Conservation (phyloP, 2,888 invertebrate genomes). For the Ecdyonurus torrentis region DNA sequence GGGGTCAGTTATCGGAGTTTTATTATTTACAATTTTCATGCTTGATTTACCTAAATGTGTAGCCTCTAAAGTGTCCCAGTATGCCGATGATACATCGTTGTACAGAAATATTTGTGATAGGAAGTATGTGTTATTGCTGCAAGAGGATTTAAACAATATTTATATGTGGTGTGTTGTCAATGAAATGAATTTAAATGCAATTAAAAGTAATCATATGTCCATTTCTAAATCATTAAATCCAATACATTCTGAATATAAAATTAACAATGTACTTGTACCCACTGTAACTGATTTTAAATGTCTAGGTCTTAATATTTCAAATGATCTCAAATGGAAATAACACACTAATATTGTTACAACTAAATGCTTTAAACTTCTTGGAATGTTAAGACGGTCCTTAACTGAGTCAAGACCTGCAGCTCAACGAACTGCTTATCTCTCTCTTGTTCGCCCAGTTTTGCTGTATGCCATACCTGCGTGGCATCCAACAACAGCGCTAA, state of each 20-base stretch:
- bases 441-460: background rate
- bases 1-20: background rate
- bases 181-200: background rate
- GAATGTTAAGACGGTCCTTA: background rate
- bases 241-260: background rate
- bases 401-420: background rate
- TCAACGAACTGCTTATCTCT: background rate
- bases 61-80: background rate
- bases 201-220: background rate
- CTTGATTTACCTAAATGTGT: background rate
- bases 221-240: background rate
- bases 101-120: background rate
- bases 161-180: background rate
- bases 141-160: background rate
- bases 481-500: background rate
- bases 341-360: too few relatives aligned
- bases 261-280: background rate
- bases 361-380: background rate
- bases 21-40: background rate
- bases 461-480: background rate
- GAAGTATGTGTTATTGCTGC: background rate
- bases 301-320: background rate
- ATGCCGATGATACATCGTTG: background rate
- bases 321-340: background rate
- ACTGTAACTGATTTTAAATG: background rate